A percentile compares a stretch with the other conserved stretches of the same genome.
Evolutionary conservation across 92 coral and sea anemone species (phyloP).

Genomic region (Actinostola sp.): DNA sequence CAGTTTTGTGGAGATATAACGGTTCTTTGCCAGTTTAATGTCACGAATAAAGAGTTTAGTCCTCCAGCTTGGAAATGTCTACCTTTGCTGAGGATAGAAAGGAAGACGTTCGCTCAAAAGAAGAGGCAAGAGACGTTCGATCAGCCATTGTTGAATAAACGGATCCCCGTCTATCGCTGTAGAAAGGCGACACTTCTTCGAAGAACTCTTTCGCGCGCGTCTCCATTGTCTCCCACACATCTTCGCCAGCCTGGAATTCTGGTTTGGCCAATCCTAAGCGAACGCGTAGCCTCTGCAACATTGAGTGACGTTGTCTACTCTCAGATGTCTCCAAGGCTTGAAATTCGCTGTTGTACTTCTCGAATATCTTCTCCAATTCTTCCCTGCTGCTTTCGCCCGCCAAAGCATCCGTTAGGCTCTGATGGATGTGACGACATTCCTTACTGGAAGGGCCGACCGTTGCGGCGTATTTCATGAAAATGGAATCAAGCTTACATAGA

Average conservation of each 20-base stretch:
- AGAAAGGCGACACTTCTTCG: conserved; percentile 16
- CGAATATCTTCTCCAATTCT: conserved; percentile 11
- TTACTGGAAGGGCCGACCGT: conserved; percentile 70
- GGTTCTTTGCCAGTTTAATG: too few relatives aligned
- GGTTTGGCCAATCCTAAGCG: conserved; percentile 42
- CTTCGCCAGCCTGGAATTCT: conserved; percentile 75
- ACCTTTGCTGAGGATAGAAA: not conserved
- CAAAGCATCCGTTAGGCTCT: conserved; percentile 62
- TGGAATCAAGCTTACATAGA: conserved; percentile 77
- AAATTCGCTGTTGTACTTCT: conserved; percentile 41
- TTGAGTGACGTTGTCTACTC: conserved; percentile 15
- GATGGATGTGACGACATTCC: conserved; percentile 71
- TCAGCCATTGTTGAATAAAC: conserved; percentile 6
- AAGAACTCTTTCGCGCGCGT: conserved; percentile 57
- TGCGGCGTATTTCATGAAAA: conserved; percentile 83
- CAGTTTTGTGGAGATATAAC: too few relatives aligned
- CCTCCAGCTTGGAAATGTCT: not conserved
- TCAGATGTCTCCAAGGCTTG: conserved; percentile 15
- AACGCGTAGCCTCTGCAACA: conserved; percentile 8
- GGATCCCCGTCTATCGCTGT: conserved; percentile 7
- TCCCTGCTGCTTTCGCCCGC: conserved; percentile 50
- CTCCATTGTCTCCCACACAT: conserved; percentile 84
- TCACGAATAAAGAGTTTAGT: too few relatives aligned
- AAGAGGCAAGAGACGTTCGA: not conserved
- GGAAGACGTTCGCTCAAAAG: conserved; percentile 4